Evolutionary conservation across 2,797 vertebrate genomes (phyloP).

Genomic region (Tiaroga cobitis): DNA sequence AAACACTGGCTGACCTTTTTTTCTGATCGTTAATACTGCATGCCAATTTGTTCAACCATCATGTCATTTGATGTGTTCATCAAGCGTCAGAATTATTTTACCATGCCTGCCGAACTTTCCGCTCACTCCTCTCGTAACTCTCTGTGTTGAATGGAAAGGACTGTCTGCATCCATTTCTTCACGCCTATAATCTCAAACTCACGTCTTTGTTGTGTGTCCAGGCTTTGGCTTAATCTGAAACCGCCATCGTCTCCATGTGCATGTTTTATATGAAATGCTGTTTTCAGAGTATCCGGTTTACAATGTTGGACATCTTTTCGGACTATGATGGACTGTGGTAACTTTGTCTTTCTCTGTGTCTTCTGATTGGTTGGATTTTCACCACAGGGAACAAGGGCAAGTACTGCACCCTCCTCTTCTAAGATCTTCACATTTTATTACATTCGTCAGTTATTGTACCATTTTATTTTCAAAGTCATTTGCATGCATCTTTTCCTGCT

Average conservation of each 20-base stretch:
- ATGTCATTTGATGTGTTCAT: constrained; percentile 28
- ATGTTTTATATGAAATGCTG: constrained; percentile 48
- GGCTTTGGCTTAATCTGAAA: constrained; percentile 34
- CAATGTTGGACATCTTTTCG: constrained; percentile 30
- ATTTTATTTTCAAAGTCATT: constrained; percentile 12
- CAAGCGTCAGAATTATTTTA: constrained; percentile 18
- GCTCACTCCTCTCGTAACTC: constrained; percentile 12
- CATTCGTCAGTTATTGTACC: background rate
- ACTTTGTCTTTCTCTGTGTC: constrained; percentile 58
- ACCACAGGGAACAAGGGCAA: constrained; percentile 80
- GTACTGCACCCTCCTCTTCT: constrained; percentile 65
- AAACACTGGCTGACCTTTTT: constrained; percentile 20
- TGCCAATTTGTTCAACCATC: constrained; percentile 29
- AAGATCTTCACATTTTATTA: constrained; percentile 26
- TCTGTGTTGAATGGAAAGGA: constrained; percentile 32
- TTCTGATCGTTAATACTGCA: constrained; percentile 7
- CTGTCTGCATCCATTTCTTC: constrained; percentile 39
- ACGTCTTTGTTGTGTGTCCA: constrained; percentile 50
- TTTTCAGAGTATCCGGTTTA: constrained; percentile 48
- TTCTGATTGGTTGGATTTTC: constrained; percentile 65
- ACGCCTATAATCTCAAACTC: constrained; percentile 35
- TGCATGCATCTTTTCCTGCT: constrained; percentile 1
- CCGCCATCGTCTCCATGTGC: constrained; percentile 27
- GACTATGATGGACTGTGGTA: constrained; percentile 37
- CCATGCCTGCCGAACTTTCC: constrained; percentile 6